Conservation (phyloP, 1,140 invertebrate genomes). For the Scylla paramamosain region DNA sequence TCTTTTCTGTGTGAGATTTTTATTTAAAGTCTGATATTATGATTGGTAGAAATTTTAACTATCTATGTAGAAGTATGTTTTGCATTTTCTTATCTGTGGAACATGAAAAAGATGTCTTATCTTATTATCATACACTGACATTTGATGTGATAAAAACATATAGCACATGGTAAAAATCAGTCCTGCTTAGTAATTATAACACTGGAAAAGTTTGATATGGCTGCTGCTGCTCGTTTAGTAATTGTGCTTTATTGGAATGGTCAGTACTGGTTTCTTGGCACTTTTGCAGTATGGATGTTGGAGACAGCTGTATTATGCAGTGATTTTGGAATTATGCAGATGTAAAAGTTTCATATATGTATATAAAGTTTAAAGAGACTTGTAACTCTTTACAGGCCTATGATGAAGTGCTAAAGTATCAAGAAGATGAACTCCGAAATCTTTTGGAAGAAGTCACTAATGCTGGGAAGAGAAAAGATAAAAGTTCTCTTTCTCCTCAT, state of each 20-base stretch:
- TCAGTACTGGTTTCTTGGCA: too few relatives aligned
- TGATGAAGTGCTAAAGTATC: constrained; percentile 71
- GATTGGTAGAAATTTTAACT: not conserved
- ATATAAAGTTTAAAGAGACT: not conserved
- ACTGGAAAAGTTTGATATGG: too few relatives aligned
- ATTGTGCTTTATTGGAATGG: too few relatives aligned
- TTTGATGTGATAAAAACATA: too few relatives aligned
- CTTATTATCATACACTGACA: too few relatives aligned
- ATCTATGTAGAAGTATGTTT: not conserved
- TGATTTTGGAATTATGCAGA: too few relatives aligned
- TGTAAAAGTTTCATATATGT: not conserved
- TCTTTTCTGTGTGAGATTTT: not conserved
- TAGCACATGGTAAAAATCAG: too few relatives aligned
- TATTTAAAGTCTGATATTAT: not conserved
- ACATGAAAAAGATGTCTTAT: too few relatives aligned
- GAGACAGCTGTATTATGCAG: too few relatives aligned
- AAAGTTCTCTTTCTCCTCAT: constrained; percentile 59
- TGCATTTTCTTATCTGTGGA: not conserved
- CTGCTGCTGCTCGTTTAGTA: too few relatives aligned
- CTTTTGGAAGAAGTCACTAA: constrained; percentile 70
- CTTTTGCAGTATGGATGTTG: too few relatives aligned
- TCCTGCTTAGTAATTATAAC: too few relatives aligned
- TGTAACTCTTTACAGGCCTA: constrained; percentile 61
- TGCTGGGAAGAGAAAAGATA: constrained; percentile 62
- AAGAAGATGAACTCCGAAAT: constrained; percentile 67